Evolutionary conservation across 2,797 vertebrate species (phyloP).

Genomic region (Micrastur ruficollis): DNA sequence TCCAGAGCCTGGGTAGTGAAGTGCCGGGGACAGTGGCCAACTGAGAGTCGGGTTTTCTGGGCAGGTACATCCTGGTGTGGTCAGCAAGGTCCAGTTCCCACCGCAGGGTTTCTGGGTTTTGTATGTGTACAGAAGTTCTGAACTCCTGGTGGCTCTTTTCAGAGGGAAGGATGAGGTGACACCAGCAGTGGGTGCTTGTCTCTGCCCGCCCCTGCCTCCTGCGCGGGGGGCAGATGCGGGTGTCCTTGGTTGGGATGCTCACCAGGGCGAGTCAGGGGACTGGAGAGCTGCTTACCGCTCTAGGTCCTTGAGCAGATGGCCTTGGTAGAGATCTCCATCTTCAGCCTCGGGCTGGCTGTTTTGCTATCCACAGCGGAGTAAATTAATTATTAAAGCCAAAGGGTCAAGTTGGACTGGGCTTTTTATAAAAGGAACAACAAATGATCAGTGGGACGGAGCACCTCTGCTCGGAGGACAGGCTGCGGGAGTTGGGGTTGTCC

Average conservation of each 20-base stretch:
- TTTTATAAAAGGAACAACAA: not conserved
- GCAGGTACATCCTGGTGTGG: not conserved
- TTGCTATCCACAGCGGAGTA: not conserved
- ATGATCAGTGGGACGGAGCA: not conserved
- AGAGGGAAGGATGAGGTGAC: not conserved
- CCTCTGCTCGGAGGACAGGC: accelerated
- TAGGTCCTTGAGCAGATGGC: not conserved
- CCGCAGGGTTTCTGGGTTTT: accelerated
- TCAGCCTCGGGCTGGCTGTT: not conserved
- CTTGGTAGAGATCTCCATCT: not conserved
- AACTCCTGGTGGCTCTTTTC: not conserved
- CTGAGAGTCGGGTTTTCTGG: not conserved
- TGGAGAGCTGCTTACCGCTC: not conserved
- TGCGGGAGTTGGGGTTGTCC: not conserved
- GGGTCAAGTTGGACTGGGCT: not conserved
- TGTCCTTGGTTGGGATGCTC: not conserved
- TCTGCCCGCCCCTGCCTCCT: not conserved
- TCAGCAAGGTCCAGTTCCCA: not conserved
- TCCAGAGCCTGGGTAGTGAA: not conserved
- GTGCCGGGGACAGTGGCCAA: not conserved
- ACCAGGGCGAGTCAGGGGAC: not conserved
- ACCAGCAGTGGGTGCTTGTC: not conserved
- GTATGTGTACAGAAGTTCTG: not conserved
- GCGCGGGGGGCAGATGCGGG: accelerated
- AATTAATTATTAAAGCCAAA: not conserved